Base-by-base conservation (phyloP, 2,888 invertebrate species). In the Leistus spinibarbis region DNA sequence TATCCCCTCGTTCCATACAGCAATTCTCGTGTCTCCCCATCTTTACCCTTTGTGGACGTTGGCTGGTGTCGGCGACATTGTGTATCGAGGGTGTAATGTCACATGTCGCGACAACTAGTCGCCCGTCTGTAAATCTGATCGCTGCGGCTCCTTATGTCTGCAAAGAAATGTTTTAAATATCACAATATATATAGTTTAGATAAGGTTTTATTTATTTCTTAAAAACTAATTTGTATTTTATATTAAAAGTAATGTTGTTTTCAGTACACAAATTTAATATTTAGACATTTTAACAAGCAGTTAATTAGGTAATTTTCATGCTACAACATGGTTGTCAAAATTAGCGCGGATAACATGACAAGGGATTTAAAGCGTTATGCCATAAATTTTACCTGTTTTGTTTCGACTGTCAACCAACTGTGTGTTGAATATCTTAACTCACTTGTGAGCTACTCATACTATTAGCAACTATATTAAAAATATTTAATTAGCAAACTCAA, bases 11-110 rank as follows among this genome's bases (percentile, higher is more conserved):
- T 27, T 27, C 27, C 9, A 27, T 13, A n/a, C 40, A 40, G 7
- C 40, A 40, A 40, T 40, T 10, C 20, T 16, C 10, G 19, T 3
- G 13, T 60, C 20, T 22, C 60, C 60, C 60, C 60, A n/a, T 57
- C 22, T 7, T 19, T 22, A 22, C 60, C 60, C 60, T 19, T 60
- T 19, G 22, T 60, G 19, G 10, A 60, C 60, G 60, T 22, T 22
- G 60, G 19, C 17, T 60, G 60, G 19, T 60, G 60, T 60, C 19
- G 16, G 22, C 19, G 22, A 10, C 60, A 60, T 57, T 57, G 57
- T 57, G 57, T 57, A 9, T 40, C 40, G 40, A 60, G 60, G 60
- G 60, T 60, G 60, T 60, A 60, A 60, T 60, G 60, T 60, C 60
- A 60, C 20, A 60, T 19, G 60, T 17, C 60, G 60, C 60, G 60